Evolutionary conservation across 2,888 invertebrate species (phyloP).

Genomic region (Melanchra persicariae): DNA sequence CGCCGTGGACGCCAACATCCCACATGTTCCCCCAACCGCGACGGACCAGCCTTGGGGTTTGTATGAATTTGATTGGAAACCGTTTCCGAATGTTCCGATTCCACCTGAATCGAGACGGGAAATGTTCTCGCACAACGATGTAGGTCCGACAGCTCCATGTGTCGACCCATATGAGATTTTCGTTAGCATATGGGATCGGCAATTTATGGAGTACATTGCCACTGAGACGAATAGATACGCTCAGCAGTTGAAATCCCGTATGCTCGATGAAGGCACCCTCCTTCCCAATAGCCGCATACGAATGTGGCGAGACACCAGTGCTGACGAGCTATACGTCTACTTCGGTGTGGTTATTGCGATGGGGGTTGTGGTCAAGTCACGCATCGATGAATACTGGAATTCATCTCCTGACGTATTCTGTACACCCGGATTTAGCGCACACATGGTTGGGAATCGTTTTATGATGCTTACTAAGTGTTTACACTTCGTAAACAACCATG

Average conservation of each 20-base stretch:
- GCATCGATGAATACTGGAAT: constrained; percentile 1
- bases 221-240: constrained; percentile 9
- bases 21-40: background rate
- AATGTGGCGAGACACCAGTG: background rate
- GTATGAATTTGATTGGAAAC: constrained; percentile 4
- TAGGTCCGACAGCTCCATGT: constrained; percentile 3
- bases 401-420: background rate
- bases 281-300: background rate
- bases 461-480: background rate
- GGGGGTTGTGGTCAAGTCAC: constrained; percentile 18
- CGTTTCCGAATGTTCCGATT: constrained; percentile 18
- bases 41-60: background rate
- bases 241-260: background rate
- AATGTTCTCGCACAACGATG: constrained; percentile 1
- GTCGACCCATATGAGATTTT: constrained; percentile 5
- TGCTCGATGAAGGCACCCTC: background rate
- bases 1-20: background rate
- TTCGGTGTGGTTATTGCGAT: constrained; percentile 1
- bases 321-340: constrained; percentile 1
- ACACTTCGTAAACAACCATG: background rate
- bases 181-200: too few species aligned
- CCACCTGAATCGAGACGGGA: constrained; percentile 16
- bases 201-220: too few species aligned
- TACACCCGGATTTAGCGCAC: constrained; percentile 10
- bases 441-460: background rate